phyloP scores from a whole-genome alignment of 2,888 invertebrate species.

The Tyria jacobaeae region DNA sequence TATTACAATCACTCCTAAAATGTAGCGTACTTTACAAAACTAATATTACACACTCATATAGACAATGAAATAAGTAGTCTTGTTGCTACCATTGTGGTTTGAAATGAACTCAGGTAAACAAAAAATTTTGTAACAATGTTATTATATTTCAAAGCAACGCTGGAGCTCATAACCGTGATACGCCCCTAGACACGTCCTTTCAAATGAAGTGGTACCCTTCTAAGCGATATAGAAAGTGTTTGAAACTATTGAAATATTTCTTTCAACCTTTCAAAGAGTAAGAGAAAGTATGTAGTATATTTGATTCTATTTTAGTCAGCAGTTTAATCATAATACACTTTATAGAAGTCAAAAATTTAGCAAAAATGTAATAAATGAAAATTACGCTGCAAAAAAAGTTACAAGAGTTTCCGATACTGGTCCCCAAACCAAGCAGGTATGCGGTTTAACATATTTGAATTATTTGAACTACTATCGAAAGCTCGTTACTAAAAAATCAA shows the following conservation, averaged over 20 bases:
- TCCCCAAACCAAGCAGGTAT: too few relatives aligned
- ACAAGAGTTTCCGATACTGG: too few relatives aligned
- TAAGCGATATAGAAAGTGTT: constrained; percentile 38
- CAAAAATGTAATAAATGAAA: too few relatives aligned
- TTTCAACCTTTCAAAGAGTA: constrained; percentile 34
- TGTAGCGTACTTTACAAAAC: not conserved
- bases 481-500: too few relatives aligned
- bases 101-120: constrained; percentile 17
- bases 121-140: constrained; percentile 28
- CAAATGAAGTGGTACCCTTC: constrained; percentile 34
- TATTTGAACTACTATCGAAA: too few relatives aligned
- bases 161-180: constrained; percentile 38
- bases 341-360: too few relatives aligned
- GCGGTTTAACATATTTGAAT: too few relatives aligned
- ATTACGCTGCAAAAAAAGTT: too few relatives aligned
- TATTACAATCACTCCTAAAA: not conserved
- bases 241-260: constrained; percentile 42
- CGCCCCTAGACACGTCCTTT: constrained; percentile 36
- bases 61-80: not conserved
- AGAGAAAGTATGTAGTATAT: too few relatives aligned
- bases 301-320: too few relatives aligned
- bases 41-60: not conserved
- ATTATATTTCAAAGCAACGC: constrained; percentile 30
- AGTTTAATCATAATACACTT: too few relatives aligned
- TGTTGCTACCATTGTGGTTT: not conserved